phyloP scores from a whole-genome alignment of 2,113 vertebrate genomes.

The Argyrosomus japonicus region DNA sequence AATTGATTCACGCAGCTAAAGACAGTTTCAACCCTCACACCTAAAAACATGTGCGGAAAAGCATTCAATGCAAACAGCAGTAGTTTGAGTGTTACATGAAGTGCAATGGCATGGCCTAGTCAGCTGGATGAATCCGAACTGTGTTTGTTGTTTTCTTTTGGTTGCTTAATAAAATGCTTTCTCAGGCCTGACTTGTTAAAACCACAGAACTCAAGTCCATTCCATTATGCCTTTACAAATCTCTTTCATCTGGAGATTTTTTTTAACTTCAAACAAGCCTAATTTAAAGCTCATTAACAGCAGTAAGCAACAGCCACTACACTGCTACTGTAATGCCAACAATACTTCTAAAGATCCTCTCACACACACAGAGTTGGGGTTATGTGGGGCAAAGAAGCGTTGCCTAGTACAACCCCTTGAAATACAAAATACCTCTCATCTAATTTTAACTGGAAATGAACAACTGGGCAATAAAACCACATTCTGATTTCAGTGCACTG shows the following conservation, averaged over 20 bases:
- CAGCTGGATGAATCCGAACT: not conserved
- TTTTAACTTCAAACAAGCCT: slow-evolving; percentile 51
- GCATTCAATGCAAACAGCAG: slow-evolving; percentile 26
- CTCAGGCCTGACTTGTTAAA: not conserved
- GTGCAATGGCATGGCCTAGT: slow-evolving; percentile 4
- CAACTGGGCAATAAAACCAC: not conserved
- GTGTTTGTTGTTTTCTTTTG: not conserved
- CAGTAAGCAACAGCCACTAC: slow-evolving; percentile 20
- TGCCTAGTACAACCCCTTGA: slow-evolving; percentile 11
- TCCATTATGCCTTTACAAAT: not conserved
- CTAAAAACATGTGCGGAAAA: slow-evolving; percentile 8
- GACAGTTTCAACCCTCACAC: not conserved
- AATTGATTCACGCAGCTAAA: not conserved
- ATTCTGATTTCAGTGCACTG: not conserved
- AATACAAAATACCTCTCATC: slow-evolving; percentile 15
- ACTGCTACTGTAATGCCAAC: not conserved
- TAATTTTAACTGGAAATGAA: not conserved
- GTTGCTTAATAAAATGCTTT: not conserved
- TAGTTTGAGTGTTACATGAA: slow-evolving; percentile 5
- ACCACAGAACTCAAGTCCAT: not conserved
- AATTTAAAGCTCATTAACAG: slow-evolving; percentile 47
- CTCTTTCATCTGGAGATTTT: slow-evolving; percentile 53
- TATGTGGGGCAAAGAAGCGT: slow-evolving; percentile 25
- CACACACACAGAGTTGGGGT: not conserved
- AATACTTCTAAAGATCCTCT: slow-evolving; percentile 9